A percentile compares a stretch with the other conserved stretches of the same genome.
Evolutionary conservation across 2,888 invertebrate genomes (phyloP).

Genomic region (Coleophora flavipennella): DNA sequence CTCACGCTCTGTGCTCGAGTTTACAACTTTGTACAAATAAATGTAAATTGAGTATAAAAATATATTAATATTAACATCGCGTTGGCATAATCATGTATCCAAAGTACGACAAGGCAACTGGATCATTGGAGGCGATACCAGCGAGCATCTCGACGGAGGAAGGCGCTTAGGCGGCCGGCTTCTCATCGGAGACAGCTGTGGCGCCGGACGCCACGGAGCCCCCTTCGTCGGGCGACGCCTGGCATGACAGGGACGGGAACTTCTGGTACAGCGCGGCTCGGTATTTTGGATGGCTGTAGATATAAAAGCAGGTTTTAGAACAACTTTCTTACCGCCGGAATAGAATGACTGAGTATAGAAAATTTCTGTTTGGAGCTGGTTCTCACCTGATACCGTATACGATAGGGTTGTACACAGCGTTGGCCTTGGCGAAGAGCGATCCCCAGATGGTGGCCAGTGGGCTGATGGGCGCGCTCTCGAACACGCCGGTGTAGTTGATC

Average conservation of each 20-base stretch:
- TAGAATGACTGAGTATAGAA: too few species aligned
- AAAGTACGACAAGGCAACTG: slow-evolving; percentile 19
- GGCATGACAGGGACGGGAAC: slow-evolving; percentile 84
- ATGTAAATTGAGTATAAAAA: slow-evolving; percentile 63
- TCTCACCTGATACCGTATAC: slow-evolving; percentile 89
- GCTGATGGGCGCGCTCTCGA: slow-evolving; percentile 80
- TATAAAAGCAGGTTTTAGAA: slow-evolving; percentile 1
- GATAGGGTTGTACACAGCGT: slow-evolving; percentile 91
- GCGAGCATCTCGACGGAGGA: slow-evolving; percentile 3
- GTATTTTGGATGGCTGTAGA: slow-evolving; percentile 82
- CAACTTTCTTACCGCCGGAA: too few species aligned
- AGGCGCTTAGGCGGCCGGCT: slow-evolving; percentile 71
- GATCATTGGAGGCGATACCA: slow-evolving; percentile 10
- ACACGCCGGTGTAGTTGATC: slow-evolving; percentile 86
- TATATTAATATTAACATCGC: slow-evolving; percentile 46
- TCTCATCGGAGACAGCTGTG: slow-evolving; percentile 78
- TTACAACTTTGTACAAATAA: slow-evolving; percentile 57
- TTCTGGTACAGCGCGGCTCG: slow-evolving; percentile 81
- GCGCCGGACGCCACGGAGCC: slow-evolving; percentile 78
- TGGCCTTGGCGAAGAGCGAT: slow-evolving; percentile 92
- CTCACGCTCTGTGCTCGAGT: slow-evolving; percentile 58
- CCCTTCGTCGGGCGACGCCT: slow-evolving; percentile 72
- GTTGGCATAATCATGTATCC: slow-evolving; percentile 49
- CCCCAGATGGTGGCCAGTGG: slow-evolving; percentile 91
- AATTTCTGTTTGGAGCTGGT: too few species aligned